These are phyloP conservation scores for Hydriomena furcata DNA, from an alignment of 2,888 invertebrate species.

Conservation along the genomic window DNA sequence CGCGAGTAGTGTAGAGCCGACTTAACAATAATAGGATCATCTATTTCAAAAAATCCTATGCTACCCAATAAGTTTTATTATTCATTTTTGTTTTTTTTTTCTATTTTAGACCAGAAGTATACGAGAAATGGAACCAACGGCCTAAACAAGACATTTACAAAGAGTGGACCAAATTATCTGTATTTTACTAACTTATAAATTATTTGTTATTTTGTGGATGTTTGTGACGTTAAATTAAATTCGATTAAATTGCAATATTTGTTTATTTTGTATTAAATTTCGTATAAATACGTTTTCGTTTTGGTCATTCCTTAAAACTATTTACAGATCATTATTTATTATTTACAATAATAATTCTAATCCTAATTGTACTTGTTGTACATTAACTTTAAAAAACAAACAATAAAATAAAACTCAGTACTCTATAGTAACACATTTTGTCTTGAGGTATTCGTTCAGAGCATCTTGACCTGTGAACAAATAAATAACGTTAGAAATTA, in stretches of 20 bases:
- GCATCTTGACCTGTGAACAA: constrained; percentile 91
- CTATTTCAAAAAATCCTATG: too few species aligned
- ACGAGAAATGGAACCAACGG: constrained; percentile 42
- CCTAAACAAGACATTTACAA: constrained; percentile 32
- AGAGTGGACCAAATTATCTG: constrained; percentile 37
- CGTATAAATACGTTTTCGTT: too few species aligned
- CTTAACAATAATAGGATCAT: too few species aligned
- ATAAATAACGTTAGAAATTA: constrained; percentile 22
- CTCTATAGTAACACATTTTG: constrained; percentile 97
- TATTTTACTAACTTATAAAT: constrained; percentile 23
- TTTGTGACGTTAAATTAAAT: constrained; percentile 17
- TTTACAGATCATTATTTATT: constrained; percentile 18
- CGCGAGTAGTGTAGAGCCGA: too few species aligned
- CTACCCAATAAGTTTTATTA: too few species aligned
- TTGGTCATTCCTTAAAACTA: constrained; percentile 18
- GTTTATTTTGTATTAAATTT: constrained; percentile 7
- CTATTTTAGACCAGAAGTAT: constrained; percentile 40
- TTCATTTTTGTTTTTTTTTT: background rate
- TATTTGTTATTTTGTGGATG: background rate
- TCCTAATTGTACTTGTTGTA: constrained; percentile 15
- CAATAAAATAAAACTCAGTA: constrained; percentile 80
- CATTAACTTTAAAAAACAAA: constrained; percentile 7
- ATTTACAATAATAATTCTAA: constrained; percentile 16
- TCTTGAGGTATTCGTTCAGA: constrained; percentile 96
- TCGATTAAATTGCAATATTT: constrained; percentile 13